Conservation (phyloP, 1,140 invertebrate genomes). For the Bombus pyrosoma region DNA sequence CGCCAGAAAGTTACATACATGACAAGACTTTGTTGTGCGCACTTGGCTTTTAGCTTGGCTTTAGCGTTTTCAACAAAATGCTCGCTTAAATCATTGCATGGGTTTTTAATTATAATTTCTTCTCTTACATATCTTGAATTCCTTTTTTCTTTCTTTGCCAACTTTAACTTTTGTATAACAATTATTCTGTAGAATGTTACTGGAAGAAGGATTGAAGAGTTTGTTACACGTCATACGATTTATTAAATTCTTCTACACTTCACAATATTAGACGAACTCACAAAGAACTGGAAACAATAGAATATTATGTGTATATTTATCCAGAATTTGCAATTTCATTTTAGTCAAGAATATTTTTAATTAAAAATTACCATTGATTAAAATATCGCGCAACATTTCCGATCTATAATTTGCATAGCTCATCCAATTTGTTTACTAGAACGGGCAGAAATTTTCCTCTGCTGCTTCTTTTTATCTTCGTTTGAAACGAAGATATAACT, state of each 20-base stretch:
- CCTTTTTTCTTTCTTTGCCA: too few relatives aligned
- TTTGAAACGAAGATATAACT: neutral
- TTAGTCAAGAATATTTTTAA: too few relatives aligned
- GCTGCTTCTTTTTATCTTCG: neutral
- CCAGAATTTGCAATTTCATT: too few relatives aligned
- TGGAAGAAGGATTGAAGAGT: neutral
- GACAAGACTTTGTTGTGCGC: neutral
- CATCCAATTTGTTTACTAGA: neutral
- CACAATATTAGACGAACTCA: too few relatives aligned
- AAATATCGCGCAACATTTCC: too few relatives aligned
- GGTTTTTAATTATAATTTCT: neutral
- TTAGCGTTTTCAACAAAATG: neutral
- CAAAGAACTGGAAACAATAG: too few relatives aligned
- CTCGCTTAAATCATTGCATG: neutral
- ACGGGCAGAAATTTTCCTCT: neutral
- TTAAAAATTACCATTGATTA: too few relatives aligned
- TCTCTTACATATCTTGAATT: neutral
- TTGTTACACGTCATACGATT: neutral
- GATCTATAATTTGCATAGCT: neutral
- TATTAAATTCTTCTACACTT: neutral
- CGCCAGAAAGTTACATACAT: slow-evolving; percentile 9
- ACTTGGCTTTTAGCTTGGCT: neutral
- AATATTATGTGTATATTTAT: too few relatives aligned
- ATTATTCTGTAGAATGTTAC: neutral
- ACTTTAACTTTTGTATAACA: too few relatives aligned